A percentile compares a stretch with the other conserved stretches of the same genome.
These are phyloP conservation scores for Drosophila novamexicana DNA, from an alignment of 1,140 invertebrate genomes.

Conservation along the genomic window DNA sequence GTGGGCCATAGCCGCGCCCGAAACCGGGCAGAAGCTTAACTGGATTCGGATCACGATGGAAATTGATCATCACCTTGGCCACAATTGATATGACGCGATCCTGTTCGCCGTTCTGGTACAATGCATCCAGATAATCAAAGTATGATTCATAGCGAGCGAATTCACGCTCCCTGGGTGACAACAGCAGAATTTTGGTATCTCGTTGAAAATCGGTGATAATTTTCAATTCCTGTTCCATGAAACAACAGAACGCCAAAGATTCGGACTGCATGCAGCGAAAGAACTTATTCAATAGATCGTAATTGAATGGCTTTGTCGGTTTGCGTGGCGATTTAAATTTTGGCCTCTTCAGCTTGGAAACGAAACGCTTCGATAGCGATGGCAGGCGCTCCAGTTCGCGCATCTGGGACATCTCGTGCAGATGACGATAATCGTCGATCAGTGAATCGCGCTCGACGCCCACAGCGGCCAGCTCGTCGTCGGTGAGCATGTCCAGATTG, in stretches of 20 bases:
- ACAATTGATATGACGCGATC: slow-evolving; percentile 34
- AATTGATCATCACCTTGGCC: slow-evolving; percentile 33
- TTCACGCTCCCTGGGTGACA: slow-evolving; percentile 37
- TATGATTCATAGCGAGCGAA: slow-evolving; percentile 42
- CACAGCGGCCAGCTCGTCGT: slow-evolving; percentile 45
- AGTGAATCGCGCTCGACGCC: slow-evolving; percentile 33
- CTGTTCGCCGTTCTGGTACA: slow-evolving; percentile 38
- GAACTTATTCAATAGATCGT: slow-evolving; percentile 29
- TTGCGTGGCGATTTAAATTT: slow-evolving; percentile 28
- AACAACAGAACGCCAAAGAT: slow-evolving; percentile 13
- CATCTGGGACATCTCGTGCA: slow-evolving; percentile 48
- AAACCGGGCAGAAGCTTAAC: slow-evolving; percentile 12
- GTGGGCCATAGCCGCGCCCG: slow-evolving; percentile 17
- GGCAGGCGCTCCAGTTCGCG: not conserved
- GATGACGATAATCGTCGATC: slow-evolving; percentile 62
- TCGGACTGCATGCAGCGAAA: slow-evolving; percentile 45
- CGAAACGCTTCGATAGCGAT: not conserved
- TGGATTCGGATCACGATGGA: slow-evolving; percentile 24
- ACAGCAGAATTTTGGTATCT: slow-evolving; percentile 8
- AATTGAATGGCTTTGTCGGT: slow-evolving; percentile 10
- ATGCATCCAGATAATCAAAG: slow-evolving; percentile 46
- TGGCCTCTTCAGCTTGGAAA: slow-evolving; percentile 24
- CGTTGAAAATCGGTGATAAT: slow-evolving; percentile 30
- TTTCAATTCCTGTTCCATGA: slow-evolving; percentile 35
- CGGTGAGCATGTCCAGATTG: slow-evolving; percentile 40